Evolutionary conservation across 2,888 invertebrate genomes (phyloP).

Genomic region (Lottia gigantea): DNA sequence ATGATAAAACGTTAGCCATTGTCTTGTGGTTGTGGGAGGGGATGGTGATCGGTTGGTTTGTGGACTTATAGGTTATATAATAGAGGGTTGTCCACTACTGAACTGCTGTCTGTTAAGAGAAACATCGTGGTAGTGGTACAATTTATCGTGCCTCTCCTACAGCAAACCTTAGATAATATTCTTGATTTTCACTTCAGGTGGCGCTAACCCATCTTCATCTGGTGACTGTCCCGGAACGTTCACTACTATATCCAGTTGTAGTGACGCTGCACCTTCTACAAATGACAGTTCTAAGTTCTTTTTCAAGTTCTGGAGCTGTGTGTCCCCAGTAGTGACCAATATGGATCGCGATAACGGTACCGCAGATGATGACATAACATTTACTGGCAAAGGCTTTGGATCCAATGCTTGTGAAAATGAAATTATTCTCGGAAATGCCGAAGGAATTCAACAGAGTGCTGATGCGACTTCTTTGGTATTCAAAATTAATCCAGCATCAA

Average conservation of each 20-base stretch:
- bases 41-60: too few relatives aligned
- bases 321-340: slow-evolving; percentile 36
- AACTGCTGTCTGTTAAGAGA: too few relatives aligned
- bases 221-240: slow-evolving; percentile 33
- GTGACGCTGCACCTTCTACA: slow-evolving; percentile 28
- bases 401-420: slow-evolving; percentile 45
- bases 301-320: slow-evolving; percentile 41
- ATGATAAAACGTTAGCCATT: too few relatives aligned
- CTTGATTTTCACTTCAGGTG: slow-evolving; percentile 31
- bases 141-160: too few relatives aligned
- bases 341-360: slow-evolving; percentile 40
- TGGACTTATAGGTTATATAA: too few relatives aligned
- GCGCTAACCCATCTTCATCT: slow-evolving; percentile 30
- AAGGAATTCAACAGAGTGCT: slow-evolving; percentile 15
- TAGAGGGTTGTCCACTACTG: too few relatives aligned
- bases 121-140: too few relatives aligned
- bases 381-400: slow-evolving; percentile 43
- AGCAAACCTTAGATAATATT: too few relatives aligned
- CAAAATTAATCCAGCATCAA: slow-evolving; percentile 8
- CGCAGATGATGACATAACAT: slow-evolving; percentile 33
- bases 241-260: slow-evolving; percentile 32
- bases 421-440: slow-evolving; percentile 32
- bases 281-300: slow-evolving; percentile 35
- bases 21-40: too few relatives aligned
- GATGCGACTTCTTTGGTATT: slow-evolving; percentile 17